Base-by-base conservation (phyloP, 1,140 invertebrate species). In the Eubasilissa regina region DNA sequence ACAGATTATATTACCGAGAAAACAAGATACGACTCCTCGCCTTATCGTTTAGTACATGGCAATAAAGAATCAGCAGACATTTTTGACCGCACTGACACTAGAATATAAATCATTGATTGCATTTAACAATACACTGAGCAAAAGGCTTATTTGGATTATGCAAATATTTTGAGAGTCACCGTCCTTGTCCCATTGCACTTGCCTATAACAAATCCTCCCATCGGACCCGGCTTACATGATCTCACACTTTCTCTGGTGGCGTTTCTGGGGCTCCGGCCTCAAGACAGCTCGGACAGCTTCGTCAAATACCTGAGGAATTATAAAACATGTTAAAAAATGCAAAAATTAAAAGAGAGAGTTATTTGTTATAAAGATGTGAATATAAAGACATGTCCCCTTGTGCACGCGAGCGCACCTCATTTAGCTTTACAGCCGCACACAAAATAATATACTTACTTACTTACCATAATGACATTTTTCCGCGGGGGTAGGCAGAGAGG, bases 231-330 rank as follows among this genome's bases (percentile, higher is more conserved):
- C 47, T 43, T 96, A 97, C 92, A 97, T 94, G 85, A 97, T 91
- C 89, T 92, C 92, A 91, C 96, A 98, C 89, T 97, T 97, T 90
- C 95, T 93, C 91, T 97, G 96, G 88, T 95, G 92, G 87, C 96
- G 92, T 89, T 97, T 97, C 85, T 96, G 94, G 44, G 96, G 96
- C 89, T 97, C 96, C 58, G 97, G 97, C 90, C 96, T 93, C 84
- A 99, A 90, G 64, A 99, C 97, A 58, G 97, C 96, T 84, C 97
- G 91, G 35, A 99, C 97, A 35, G 97, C 97, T 91, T 99, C 97
- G 85, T 99, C 97, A 91, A 99, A 99, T 60, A 99, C 97, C 94
- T 97, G 87, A 44, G 84, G 51, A 73, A 47, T 19, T 43, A 64
- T 9, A 21, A 60, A 19, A 60, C 0, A 17, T 60, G 11, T 53